Base-by-base conservation (phyloP, 2,113 vertebrate species). In the Callorhinus ursinus region DNA sequence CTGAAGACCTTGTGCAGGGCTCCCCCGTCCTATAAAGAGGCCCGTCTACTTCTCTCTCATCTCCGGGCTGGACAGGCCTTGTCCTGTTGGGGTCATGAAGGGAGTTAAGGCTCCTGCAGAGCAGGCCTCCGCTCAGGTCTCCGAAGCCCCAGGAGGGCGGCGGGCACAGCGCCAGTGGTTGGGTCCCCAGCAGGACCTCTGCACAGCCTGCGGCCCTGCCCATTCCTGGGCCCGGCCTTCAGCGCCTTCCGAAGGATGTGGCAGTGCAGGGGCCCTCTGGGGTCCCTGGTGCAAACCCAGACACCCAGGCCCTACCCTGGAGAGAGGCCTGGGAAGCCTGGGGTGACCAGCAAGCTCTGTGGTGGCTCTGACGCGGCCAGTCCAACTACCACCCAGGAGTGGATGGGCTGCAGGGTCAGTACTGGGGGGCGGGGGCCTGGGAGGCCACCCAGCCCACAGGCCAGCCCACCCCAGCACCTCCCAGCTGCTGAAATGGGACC, bases 331-430 rank as follows among this genome's bases (percentile, higher is more conserved):
- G 21, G 28, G 49, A 80, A 57, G 21, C 9, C 36, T 26, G 16
- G 33, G 14, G 18, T 57, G 76, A 6, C 19, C 24, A 49, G 51
- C 13, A 28, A 2, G 21, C 11, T 36, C 19, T 33, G 22, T 4
- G n/a, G 53, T 12, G 24, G 42, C 42, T 59, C 36, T 79, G 19
- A 36, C 53, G 9, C 9, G 13, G 59, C 24, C 4, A 2, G 28
- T n/a, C 53, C 51, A 63, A 0, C 8, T 1, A 8, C 42, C 5
- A 0, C 21, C 14, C 33, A 1, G 71, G 28, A 67, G 33, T 22
- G 61, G 31, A 18, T 15, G 46, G 82, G 82, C 84, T 39, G 5
- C 28, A 26, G 57, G 39, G 26, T 19, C 61, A 31, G 39, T 5
- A 7, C 42, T 1, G 39, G 19, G 21, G 21, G n/a, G 22, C 18